Evolutionary conservation across 2,888 invertebrate species (phyloP).

Genomic region (Metopia argyrocephala): DNA sequence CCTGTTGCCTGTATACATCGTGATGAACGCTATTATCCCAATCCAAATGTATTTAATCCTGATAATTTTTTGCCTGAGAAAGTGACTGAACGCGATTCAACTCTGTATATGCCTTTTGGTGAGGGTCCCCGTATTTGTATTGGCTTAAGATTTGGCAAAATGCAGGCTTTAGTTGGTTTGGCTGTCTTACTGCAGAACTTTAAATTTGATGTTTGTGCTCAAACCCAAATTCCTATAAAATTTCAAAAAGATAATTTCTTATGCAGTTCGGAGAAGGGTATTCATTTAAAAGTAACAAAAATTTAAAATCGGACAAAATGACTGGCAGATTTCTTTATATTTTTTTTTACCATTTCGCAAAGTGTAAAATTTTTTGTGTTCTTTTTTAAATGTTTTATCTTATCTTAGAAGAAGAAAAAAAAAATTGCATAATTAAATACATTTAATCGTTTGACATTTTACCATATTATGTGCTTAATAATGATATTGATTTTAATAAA

Average conservation of each 20-base stretch:
- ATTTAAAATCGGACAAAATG: conserved; percentile 1
- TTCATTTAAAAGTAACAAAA: conserved; percentile 57
- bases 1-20: conserved; percentile 80
- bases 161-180: conserved; percentile 73
- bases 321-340: neutral
- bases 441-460: too few relatives aligned
- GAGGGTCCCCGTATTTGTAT: conserved; percentile 75
- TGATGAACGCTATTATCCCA: conserved; percentile 79
- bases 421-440: neutral
- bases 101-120: conserved; percentile 74
- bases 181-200: conserved; percentile 70
- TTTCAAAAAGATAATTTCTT: conserved; percentile 65
- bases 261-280: conserved; percentile 66
- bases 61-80: conserved; percentile 81
- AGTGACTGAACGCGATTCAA: conserved; percentile 79
- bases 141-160: conserved; percentile 74
- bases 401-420: neutral
- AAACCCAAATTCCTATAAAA: conserved; percentile 69
- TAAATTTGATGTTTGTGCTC: conserved; percentile 66
- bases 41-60: conserved; percentile 82
- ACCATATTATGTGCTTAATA: too few relatives aligned
- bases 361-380: too few relatives aligned
- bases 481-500: too few relatives aligned
- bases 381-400: too few relatives aligned
- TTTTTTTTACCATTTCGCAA: too few relatives aligned